These are phyloP conservation scores for Dasypus novemcinctus DNA, from an alignment of 2,113 vertebrate species.

Conservation along the genomic window DNA sequence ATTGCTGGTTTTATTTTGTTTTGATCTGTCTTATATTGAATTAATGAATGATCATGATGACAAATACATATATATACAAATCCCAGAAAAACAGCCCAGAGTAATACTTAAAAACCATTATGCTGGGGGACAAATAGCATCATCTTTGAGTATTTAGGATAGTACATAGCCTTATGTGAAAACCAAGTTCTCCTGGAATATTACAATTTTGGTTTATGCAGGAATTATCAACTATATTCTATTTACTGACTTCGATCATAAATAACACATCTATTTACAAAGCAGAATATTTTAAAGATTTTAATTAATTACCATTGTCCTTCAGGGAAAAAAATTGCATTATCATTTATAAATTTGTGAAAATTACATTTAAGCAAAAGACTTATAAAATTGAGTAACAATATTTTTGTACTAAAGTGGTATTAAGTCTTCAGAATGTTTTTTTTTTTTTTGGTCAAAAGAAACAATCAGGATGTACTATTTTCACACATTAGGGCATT, in stretches of 20 bases:
- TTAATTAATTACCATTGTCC: slow-evolving; percentile 9
- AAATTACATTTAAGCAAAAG: not conserved
- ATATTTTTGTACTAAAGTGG: not conserved
- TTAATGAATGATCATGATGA: too few relatives aligned
- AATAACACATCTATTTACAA: not conserved
- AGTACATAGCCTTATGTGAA: not conserved
- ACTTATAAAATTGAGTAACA: not conserved
- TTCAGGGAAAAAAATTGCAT: slow-evolving; percentile 37
- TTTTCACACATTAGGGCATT: not conserved
- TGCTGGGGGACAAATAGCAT: not conserved
- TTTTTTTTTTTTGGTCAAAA: not conserved
- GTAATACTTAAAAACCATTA: not conserved
- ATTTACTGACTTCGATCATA: not conserved
- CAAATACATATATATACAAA: not conserved
- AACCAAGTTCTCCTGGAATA: not conserved
- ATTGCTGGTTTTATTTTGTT: too few relatives aligned
- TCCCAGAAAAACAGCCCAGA: not conserved
- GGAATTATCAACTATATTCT: not conserved
- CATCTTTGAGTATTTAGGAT: not conserved
- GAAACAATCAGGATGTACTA: not conserved
- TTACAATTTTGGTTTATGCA: not conserved
- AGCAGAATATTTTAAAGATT: slow-evolving; percentile 20
- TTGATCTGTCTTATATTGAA: too few relatives aligned
- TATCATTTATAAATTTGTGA: not conserved
- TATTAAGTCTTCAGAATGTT: not conserved